phyloP scores from a whole-genome alignment of 2,113 vertebrate genomes.

The Ahaetulla prasina region DNA sequence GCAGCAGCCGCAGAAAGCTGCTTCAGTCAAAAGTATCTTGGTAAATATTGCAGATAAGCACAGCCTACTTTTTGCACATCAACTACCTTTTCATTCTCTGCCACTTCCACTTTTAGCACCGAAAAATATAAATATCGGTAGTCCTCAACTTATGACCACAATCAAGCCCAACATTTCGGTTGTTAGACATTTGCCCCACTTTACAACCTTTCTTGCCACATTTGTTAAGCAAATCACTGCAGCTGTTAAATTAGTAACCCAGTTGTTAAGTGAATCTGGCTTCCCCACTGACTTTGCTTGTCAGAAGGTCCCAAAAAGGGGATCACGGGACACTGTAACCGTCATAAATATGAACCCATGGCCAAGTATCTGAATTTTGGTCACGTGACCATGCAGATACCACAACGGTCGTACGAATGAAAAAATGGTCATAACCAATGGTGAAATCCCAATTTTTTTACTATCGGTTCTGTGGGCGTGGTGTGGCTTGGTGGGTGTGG shows the following conservation, averaged over 20 bases:
- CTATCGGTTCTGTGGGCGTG: too few species aligned
- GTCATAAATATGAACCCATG: not conserved
- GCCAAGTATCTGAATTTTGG: not conserved
- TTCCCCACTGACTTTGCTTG: too few species aligned
- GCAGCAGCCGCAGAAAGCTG: not conserved
- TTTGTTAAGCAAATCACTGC: too few species aligned
- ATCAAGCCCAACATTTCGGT: too few species aligned
- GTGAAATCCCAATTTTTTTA: too few species aligned
- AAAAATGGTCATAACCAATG: not conserved
- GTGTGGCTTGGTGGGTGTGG: too few species aligned
- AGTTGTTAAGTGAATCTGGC: too few species aligned
- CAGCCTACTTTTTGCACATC: not conserved
- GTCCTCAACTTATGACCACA: not conserved
- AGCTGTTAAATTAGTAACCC: too few species aligned
- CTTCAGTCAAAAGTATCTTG: not conserved
- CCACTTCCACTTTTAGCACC: not conserved
- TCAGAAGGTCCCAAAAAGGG: not conserved
- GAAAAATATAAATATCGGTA: not conserved
- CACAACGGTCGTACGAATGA: not conserved
- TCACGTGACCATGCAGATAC: not conserved
- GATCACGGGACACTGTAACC: not conserved
- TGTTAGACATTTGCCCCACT: too few species aligned
- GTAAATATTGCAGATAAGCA: not conserved
- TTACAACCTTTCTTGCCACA: too few species aligned
- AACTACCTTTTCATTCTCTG: not conserved